Conservation (phyloP, 2,113 vertebrate genomes). For the Notiomystis cincta region DNA sequence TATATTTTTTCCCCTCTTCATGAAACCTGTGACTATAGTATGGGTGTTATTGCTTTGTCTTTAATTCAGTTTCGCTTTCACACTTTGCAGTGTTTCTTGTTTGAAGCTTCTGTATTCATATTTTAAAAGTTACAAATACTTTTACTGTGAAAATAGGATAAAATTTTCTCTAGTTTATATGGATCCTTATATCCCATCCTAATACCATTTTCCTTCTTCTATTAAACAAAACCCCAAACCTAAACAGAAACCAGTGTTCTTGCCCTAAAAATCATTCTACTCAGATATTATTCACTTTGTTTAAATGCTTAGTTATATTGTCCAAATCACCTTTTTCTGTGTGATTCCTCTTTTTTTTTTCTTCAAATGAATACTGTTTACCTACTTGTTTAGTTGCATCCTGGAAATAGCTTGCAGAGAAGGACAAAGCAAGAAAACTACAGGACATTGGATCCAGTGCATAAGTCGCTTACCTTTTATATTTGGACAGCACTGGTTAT, state of each 20-base stretch:
- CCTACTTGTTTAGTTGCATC: neutral
- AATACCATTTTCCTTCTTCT: neutral
- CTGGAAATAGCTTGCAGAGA: neutral
- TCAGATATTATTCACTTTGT: neutral
- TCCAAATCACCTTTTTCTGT: neutral
- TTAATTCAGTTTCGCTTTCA: neutral
- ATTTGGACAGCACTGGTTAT: neutral
- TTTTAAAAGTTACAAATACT: neutral
- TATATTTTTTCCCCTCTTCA: neutral
- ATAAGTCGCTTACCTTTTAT: neutral
- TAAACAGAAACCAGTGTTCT: neutral
- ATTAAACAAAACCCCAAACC: neutral
- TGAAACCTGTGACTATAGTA: neutral
- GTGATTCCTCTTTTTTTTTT: neutral
- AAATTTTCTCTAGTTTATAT: neutral
- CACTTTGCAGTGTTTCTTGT: neutral
- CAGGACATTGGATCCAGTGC: neutral
- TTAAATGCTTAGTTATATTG: neutral
- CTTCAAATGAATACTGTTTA: neutral
- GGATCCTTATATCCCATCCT: neutral
- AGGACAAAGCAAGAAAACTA: neutral
- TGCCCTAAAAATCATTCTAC: neutral
- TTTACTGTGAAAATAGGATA: neutral
- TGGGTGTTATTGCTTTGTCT: neutral
- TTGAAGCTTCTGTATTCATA: neutral